These are phyloP conservation scores for Cossypha dichroa DNA, from an alignment of 2,797 vertebrate genomes.

Conservation along the genomic window DNA sequence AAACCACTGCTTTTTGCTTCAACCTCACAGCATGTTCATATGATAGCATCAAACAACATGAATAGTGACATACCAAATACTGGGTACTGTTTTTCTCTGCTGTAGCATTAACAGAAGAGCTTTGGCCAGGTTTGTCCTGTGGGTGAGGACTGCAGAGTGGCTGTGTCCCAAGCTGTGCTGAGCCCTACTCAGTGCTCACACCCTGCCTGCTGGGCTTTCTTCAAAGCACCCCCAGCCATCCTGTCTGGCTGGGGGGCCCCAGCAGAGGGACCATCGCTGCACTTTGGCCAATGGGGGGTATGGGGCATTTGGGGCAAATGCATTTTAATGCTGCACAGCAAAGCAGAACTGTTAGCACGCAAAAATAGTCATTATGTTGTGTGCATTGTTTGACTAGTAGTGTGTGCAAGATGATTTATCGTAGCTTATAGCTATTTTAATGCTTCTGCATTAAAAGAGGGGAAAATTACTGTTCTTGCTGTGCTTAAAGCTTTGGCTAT, in stretches of 20 bases:
- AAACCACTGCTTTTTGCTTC: not conserved
- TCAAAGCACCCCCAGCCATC: rapidly evolving
- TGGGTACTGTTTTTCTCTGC: not conserved
- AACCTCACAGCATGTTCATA: not conserved
- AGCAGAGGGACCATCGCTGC: not conserved
- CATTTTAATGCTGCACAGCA: not conserved
- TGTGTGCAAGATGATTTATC: rapidly evolving
- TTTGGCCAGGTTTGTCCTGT: not conserved
- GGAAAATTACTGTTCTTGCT: not conserved
- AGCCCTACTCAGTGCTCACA: rapidly evolving
- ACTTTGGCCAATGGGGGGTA: not conserved
- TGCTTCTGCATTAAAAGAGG: not conserved
- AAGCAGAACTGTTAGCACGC: not conserved
- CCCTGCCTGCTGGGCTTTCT: rapidly evolving
- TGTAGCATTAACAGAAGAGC: not conserved
- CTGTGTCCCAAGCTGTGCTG: not conserved
- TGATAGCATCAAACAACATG: rapidly evolving
- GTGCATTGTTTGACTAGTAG: not conserved
- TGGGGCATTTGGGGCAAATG: not conserved
- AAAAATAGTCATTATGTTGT: not conserved
- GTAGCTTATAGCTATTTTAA: not conserved
- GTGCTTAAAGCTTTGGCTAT: not conserved
- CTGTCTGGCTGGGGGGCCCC: not conserved
- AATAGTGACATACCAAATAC: not conserved
- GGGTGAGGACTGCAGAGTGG: not conserved